These are phyloP conservation scores for Sialis lutaria DNA, from an alignment of 2,888 invertebrate genomes.

Conservation along the genomic window DNA sequence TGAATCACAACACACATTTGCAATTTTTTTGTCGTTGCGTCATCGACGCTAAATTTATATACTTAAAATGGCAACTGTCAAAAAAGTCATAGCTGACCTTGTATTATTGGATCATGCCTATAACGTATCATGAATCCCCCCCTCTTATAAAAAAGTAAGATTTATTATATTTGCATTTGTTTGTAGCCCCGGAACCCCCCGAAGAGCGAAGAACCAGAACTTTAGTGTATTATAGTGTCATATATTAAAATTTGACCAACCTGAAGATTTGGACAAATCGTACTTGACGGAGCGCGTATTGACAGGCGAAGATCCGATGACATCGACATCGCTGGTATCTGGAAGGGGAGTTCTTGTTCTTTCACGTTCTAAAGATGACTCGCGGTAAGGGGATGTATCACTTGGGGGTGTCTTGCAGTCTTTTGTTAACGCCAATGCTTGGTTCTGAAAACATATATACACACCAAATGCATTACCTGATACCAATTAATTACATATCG, in stretches of 20 bases:
- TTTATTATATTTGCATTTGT: too few relatives aligned
- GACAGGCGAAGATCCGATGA: not conserved
- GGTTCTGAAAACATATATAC: slow-evolving; percentile 31
- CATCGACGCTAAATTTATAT: too few relatives aligned
- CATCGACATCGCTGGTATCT: not conserved
- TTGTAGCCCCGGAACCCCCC: too few relatives aligned
- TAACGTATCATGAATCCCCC: too few relatives aligned
- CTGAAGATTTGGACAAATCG: slow-evolving; percentile 41
- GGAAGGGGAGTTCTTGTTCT: not conserved
- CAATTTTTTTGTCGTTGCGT: too few relatives aligned
- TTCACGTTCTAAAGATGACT: not conserved
- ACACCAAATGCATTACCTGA: too few relatives aligned
- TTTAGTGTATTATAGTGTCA: not conserved
- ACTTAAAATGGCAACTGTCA: too few relatives aligned
- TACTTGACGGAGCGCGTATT: slow-evolving; percentile 40
- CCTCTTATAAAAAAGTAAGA: too few relatives aligned
- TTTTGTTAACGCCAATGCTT: slow-evolving; percentile 46
- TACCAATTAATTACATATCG: too few relatives aligned
- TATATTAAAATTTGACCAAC: slow-evolving; percentile 25
- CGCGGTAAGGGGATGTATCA: not conserved
- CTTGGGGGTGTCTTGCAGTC: slow-evolving; percentile 23
- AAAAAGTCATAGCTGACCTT: too few relatives aligned
- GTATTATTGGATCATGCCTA: too few relatives aligned
- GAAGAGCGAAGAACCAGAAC: not conserved
- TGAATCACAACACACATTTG: too few relatives aligned